Conservation (phyloP, 2,113 vertebrate genomes). For the Saguinus midas region DNA sequence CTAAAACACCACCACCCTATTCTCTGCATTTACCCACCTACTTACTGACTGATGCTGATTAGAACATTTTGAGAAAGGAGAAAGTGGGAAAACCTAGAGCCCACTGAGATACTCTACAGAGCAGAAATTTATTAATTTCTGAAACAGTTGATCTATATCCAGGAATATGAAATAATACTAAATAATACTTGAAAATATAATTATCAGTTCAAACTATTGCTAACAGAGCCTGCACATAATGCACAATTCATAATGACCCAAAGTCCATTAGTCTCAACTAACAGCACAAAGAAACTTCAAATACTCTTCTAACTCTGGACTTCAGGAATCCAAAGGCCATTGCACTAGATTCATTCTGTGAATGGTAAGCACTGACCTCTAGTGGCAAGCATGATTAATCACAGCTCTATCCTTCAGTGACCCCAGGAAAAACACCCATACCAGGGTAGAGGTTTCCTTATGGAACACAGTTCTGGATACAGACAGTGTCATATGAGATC, state of each 20-base stretch:
- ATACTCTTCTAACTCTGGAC: neutral
- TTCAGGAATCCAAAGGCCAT: neutral
- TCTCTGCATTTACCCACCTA: no score
- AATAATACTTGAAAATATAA: neutral
- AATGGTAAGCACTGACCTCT: conserved; percentile 79
- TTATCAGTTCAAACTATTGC: neutral
- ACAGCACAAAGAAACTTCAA: neutral
- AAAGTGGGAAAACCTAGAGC: neutral
- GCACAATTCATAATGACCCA: neutral
- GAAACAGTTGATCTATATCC: neutral
- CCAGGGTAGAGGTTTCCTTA: rapidly evolving
- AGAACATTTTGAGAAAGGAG: neutral
- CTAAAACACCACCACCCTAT: neutral
- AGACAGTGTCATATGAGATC: neutral
- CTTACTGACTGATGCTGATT: neutral
- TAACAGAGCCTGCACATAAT: neutral
- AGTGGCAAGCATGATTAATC: conserved; percentile 61
- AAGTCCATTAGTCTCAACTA: neutral
- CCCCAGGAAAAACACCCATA: rapidly evolving
- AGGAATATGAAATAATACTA: neutral
- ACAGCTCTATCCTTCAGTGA: neutral
- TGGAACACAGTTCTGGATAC: rapidly evolving
- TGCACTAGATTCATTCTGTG: neutral
- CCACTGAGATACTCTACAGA: neutral
- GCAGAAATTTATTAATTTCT: neutral